phyloP scores from a whole-genome alignment of 2,797 vertebrate genomes.

The Harpagifer antarcticus region DNA sequence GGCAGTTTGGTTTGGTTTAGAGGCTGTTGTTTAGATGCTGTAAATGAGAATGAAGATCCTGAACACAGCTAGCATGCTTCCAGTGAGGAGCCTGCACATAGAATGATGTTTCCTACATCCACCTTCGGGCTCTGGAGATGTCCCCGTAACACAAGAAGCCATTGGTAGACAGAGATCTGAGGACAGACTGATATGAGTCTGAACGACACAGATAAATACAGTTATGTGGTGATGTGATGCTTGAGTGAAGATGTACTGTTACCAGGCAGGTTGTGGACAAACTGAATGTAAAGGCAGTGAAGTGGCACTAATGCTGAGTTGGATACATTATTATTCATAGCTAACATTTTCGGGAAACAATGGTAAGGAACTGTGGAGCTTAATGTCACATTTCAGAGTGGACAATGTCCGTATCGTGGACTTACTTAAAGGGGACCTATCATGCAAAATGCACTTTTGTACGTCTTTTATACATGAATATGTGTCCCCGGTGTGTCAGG shows the following conservation, averaged over 20 bases:
- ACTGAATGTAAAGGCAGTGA: background rate
- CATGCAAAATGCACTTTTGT: too few relatives aligned
- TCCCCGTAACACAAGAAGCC: background rate
- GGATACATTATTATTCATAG: background rate
- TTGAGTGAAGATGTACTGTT: background rate
- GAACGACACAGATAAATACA: background rate
- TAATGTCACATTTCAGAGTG: background rate
- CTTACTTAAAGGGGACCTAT: too few relatives aligned
- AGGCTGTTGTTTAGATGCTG: background rate
- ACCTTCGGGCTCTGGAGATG: conserved; percentile 2
- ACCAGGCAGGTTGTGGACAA: background rate
- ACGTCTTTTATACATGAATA: too few relatives aligned
- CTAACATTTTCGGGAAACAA: background rate
- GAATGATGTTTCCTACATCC: background rate
- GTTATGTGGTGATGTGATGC: conserved; percentile 4
- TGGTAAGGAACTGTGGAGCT: background rate
- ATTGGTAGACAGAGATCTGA: background rate
- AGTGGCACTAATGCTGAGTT: background rate
- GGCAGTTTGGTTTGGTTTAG: background rate
- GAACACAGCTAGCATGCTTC: background rate
- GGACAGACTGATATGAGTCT: background rate
- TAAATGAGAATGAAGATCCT: background rate
- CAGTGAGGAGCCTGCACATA: background rate
- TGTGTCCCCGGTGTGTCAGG: too few relatives aligned
- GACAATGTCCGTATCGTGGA: background rate